Conservation (phyloP, 2,113 vertebrate genomes). For the Fregata magnificens region DNA sequence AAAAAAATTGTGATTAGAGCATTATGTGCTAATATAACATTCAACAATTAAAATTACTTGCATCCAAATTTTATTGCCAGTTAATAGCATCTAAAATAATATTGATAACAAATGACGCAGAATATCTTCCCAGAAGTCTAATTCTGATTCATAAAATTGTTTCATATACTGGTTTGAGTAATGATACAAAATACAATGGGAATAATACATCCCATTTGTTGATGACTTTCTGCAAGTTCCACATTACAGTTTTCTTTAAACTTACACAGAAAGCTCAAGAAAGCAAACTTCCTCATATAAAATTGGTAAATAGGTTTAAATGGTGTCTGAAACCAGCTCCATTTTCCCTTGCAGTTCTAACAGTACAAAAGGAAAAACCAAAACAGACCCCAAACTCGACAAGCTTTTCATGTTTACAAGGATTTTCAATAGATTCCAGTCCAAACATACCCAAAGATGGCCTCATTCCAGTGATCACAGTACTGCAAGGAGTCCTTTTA, state of each 20-base stretch:
- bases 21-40: not conserved
- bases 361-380: not conserved
- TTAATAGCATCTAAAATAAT: constrained; percentile 36
- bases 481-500: not conserved
- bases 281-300: not conserved
- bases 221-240: not conserved
- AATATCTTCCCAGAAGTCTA: constrained; percentile 52
- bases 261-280: not conserved
- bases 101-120: constrained; percentile 22
- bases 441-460: not conserved
- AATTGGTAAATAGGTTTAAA: not conserved
- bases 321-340: not conserved
- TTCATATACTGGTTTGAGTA: not conserved
- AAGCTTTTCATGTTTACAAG: not conserved
- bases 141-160: constrained; percentile 13
- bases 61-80: constrained; percentile 42
- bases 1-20: not conserved
- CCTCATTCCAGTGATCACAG: not conserved
- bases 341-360: not conserved
- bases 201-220: constrained; percentile 1
- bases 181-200: not conserved
- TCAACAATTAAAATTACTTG: constrained; percentile 45
- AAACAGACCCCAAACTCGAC: fast-evolving
- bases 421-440: not conserved
- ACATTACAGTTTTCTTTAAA: not conserved